phyloP scores from a whole-genome alignment of 2,888 invertebrate genomes.

The Heliconius erato region DNA sequence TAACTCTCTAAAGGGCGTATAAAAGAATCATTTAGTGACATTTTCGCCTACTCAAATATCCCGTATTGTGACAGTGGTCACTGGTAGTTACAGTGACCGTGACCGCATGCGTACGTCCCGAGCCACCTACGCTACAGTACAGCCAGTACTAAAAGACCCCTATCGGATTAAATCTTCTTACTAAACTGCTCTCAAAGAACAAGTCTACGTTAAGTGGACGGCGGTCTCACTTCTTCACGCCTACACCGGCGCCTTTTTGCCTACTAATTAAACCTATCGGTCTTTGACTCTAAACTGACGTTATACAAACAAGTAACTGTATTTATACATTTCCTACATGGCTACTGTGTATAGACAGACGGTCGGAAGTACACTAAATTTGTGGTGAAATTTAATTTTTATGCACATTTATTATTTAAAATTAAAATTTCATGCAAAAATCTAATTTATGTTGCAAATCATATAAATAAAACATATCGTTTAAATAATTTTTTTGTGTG shows the following conservation, averaged over 20 bases:
- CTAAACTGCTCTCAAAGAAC: constrained; percentile 52
- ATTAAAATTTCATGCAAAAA: neutral
- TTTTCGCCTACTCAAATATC: constrained; percentile 44
- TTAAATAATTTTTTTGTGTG: neutral
- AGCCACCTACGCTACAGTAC: constrained; percentile 69
- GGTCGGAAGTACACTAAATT: constrained; percentile 35
- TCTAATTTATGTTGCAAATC: neutral
- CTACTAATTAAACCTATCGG: constrained; percentile 81
- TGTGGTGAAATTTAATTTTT: neutral
- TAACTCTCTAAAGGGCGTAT: constrained; percentile 26
- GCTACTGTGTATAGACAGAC: constrained; percentile 47
- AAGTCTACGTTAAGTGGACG: constrained; percentile 61
- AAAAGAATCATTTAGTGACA: constrained; percentile 41
- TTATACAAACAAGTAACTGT: constrained; percentile 63
- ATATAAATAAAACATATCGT: neutral
- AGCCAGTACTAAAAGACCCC: constrained; percentile 63
- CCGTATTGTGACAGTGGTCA: constrained; percentile 55
- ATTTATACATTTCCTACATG: constrained; percentile 44
- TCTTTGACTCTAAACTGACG: constrained; percentile 74
- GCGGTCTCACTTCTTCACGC: constrained; percentile 63
- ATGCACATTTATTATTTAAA: neutral
- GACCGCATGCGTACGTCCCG: constrained; percentile 63
- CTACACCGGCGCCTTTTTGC: constrained; percentile 78
- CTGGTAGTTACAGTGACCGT: constrained; percentile 58
- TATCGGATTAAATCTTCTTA: constrained; percentile 45